These are phyloP conservation scores for Drosophila putrida DNA, from an alignment of 2,888 invertebrate species.

Conservation along the genomic window DNA sequence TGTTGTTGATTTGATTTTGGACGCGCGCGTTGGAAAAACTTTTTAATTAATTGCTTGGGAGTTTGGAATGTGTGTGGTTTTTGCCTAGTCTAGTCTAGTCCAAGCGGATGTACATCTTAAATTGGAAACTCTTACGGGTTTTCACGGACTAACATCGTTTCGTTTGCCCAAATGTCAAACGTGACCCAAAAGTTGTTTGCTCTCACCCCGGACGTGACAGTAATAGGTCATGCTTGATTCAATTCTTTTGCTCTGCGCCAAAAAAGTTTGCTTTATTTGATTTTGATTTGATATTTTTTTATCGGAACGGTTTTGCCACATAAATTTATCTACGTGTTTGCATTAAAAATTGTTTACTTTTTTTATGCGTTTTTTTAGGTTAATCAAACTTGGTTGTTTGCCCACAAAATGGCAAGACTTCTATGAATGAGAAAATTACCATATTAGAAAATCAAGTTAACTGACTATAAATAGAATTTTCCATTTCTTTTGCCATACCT, in stretches of 20 bases:
- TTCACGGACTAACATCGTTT: slow-evolving; percentile 32
- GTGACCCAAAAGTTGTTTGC: slow-evolving; percentile 74
- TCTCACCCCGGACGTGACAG: slow-evolving; percentile 68
- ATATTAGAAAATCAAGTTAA: slow-evolving; percentile 6
- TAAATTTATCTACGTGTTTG: slow-evolving; percentile 48
- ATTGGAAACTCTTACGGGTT: slow-evolving; percentile 1
- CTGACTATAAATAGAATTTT: neutral
- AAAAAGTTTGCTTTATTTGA: slow-evolving; percentile 58
- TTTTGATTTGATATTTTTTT: slow-evolving; percentile 71
- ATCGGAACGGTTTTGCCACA: slow-evolving; percentile 37
- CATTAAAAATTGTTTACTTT: slow-evolving; percentile 45
- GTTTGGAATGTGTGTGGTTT: slow-evolving; percentile 35
- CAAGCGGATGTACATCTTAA: slow-evolving; percentile 15
- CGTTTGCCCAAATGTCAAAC: slow-evolving; percentile 65
- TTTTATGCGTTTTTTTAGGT: slow-evolving; percentile 52
- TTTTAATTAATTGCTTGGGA: slow-evolving; percentile 76
- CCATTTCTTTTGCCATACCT: neutral
- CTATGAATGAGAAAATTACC: slow-evolving; percentile 3
- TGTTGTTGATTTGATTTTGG: slow-evolving; percentile 70
- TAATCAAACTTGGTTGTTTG: slow-evolving; percentile 48
- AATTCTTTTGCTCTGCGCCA: slow-evolving; percentile 29
- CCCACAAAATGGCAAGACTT: neutral
- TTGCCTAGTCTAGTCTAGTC: neutral
- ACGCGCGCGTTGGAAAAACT: slow-evolving; percentile 61
- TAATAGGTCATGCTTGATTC: slow-evolving; percentile 73